Percentiles rank a stretch among this genome's conserved stretches.
phyloP scores from a whole-genome alignment of 2,888 invertebrate species.

The Osmoderma eremita region DNA sequence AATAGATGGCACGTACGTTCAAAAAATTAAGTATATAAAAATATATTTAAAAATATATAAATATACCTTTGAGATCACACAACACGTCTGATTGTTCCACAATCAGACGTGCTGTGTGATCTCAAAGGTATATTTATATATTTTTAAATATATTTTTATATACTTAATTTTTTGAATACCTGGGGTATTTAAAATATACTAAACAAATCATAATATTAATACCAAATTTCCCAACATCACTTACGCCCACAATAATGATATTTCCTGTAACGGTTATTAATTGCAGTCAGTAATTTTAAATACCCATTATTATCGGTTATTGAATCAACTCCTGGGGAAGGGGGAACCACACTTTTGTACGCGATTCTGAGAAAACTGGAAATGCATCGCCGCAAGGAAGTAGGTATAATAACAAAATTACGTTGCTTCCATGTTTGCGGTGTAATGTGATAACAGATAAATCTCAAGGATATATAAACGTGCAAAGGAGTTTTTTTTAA shows the following conservation, averaged over 20 bases:
- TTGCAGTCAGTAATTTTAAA: neutral
- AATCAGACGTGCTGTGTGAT: too few relatives aligned
- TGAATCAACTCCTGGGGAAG: neutral
- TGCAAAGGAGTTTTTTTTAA: neutral
- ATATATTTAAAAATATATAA: too few relatives aligned
- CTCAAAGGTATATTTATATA: too few relatives aligned
- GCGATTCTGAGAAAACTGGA: neutral
- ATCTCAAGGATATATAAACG: neutral
- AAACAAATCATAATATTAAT: too few relatives aligned
- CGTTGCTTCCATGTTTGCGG: neutral
- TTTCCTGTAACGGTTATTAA: neutral
- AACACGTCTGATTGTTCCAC: too few relatives aligned
- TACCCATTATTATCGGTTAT: neutral
- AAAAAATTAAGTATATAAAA: too few relatives aligned
- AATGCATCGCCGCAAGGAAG: neutral
- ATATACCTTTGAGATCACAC: too few relatives aligned
- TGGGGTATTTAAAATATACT: too few relatives aligned
- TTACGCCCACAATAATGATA: neutral
- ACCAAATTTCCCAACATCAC: too few relatives aligned
- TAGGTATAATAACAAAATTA: neutral
- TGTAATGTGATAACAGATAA: neutral
- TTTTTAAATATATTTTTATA: too few relatives aligned
- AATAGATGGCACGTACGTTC: too few relatives aligned
- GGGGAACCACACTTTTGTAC: neutral
- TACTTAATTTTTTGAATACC: too few relatives aligned